These are phyloP conservation scores for Hirtodrosophila alboralis DNA, from an alignment of 2,888 invertebrate species.

Conservation along the genomic window DNA sequence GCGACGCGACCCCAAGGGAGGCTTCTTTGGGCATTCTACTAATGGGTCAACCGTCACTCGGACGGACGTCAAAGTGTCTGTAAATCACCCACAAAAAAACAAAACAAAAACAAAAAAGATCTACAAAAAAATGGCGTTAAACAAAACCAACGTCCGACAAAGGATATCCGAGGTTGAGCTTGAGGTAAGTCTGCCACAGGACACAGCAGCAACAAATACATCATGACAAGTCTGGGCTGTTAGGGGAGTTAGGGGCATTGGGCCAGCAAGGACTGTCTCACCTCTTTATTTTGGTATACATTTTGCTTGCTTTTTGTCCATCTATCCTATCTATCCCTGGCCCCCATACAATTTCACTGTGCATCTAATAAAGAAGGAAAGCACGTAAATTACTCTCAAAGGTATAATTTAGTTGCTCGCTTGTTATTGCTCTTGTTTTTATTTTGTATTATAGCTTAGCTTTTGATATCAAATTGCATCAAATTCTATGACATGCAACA, in stretches of 20 bases:
- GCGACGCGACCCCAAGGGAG: slow-evolving; percentile 50
- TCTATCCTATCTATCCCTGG: slow-evolving; percentile 26
- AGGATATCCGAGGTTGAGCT: slow-evolving; percentile 3
- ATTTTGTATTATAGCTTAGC: slow-evolving; percentile 22
- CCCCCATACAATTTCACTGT: slow-evolving; percentile 20
- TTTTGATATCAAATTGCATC: slow-evolving; percentile 56
- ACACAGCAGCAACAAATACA: slow-evolving; percentile 56
- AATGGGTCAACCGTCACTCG: slow-evolving; percentile 78
- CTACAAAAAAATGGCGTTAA: slow-evolving; percentile 39
- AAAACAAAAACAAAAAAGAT: slow-evolving; percentile 12
- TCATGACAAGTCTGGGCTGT: slow-evolving; percentile 53
- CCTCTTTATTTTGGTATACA: slow-evolving; percentile 25
- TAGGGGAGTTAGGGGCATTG: slow-evolving; percentile 6
- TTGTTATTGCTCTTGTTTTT: slow-evolving; percentile 38
- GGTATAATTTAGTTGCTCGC: slow-evolving; percentile 78
- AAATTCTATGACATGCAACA: slow-evolving; percentile 54
- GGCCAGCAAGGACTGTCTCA: slow-evolving; percentile 16
- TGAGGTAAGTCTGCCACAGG: slow-evolving; percentile 45
- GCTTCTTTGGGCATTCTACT: slow-evolving; percentile 67
- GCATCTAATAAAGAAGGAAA: slow-evolving; percentile 74
- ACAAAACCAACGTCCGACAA: slow-evolving; percentile 42
- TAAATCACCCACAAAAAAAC: slow-evolving; percentile 72
- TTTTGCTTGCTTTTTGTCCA: slow-evolving; percentile 25
- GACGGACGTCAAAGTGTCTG: slow-evolving; percentile 77
- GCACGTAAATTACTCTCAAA: slow-evolving; percentile 80